Evolutionary conservation across 2,113 vertebrate species (phyloP), one percentile per base, ranked within the genome.

Genomic region (Myotis yumanensis): DNA sequence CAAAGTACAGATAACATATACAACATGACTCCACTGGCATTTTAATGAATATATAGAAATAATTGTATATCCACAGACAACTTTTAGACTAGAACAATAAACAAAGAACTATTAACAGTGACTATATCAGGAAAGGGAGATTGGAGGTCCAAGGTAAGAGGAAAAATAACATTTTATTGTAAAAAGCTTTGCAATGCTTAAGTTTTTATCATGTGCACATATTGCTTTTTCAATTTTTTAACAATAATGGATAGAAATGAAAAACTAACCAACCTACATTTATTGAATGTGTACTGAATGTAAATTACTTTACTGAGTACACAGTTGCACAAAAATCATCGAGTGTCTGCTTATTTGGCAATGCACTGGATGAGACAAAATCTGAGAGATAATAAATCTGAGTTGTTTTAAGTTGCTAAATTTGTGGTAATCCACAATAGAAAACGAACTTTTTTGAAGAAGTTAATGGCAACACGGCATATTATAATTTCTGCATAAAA

Each of bases 401-500:
- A 28, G 23, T 59, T 59, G 57, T 62, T 62, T 62, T 12, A 62
- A 62, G 59, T 62, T 62, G 59, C 59, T 28, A 62, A 62, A 62
- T 62, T 62, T 62, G 59, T 62, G 59, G 59, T 62, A 62, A 62
- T 62, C 59, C 59, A 62, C 57, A 59, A 59, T 28, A 62, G 59
- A 28, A 62, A 62, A 28, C 10, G 11, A 62, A 62, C 59, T 62
- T 62, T 62, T 77, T 52, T 57, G 62, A 17, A 95, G 59, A 93
- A 46, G 76, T 90, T 62, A 87, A 90, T 54, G 35, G 62, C 52
- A 91, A 94, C 5, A 52, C 16, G 72, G 69, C 69, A 18, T 83
- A 87, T 87, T 81, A 66, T 66, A 54, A 89, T 48, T 84, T 91
- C 48, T 91, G 22, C 10, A 89, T n/a, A 84, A 91, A 80, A 94